Base-by-base conservation (phyloP, 2,888 invertebrate genomes). In the Heliconius ismenius region DNA sequence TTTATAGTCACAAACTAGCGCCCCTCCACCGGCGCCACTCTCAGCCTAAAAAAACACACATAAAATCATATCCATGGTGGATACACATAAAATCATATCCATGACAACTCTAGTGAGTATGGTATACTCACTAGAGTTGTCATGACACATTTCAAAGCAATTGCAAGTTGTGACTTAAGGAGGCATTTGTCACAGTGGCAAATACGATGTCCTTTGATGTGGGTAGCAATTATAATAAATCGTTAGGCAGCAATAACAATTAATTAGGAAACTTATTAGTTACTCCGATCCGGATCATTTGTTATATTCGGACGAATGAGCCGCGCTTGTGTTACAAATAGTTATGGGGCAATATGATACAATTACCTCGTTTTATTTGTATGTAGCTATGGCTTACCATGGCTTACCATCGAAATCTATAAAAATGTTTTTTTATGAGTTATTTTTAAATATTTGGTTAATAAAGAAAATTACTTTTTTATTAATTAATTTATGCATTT, bases 261-360 rank as follows among this genome's bases (percentile, higher is more conserved):
- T 90, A 90, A 90, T 90, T 89, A 90, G 84, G 83, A 83, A 87
- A 87, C 84, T 88, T 90, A 89, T 89, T 89, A 86, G 86, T 79
- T 79, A 83, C 68, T 77, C 67, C 77, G 79, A 76, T 81, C 76
- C 80, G 80, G 78, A 78, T 84, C 85, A 84, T 87, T 87, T 84
- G 83, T 86, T 86, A 84, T 83, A 77, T 83, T 81, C 81, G 85
- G 86, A 84, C 84, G 82, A 76, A 76, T 76, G 76, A 76, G 72
- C 76, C 26, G 58, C 26, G 72, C 18, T 65, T 76, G 72, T 72
- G 36, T 76, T 68, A 75, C 69, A 65, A 65, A 68, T 69, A 32
- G 70, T 72, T 73, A 73, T 39, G 39, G 62, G 60, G 26, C 39
- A 62, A 62, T 73, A 26, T 62, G 60, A 26, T 36, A 58, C n/a